These are phyloP conservation scores for Lycaena phlaeas DNA, from an alignment of 2,888 invertebrate species.

Conservation along the genomic window DNA sequence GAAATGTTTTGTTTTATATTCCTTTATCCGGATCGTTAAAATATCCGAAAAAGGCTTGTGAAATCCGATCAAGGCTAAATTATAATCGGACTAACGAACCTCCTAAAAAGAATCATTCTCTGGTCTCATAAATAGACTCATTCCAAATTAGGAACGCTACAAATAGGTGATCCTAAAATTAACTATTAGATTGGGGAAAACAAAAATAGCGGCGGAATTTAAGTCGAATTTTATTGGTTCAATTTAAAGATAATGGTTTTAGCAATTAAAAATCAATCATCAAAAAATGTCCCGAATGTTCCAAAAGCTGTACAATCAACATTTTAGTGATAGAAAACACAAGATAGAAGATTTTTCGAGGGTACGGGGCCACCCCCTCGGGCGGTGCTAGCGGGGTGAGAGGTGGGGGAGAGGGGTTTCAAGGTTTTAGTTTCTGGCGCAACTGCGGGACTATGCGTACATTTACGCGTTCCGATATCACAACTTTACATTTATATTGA, in stretches of 20 bases:
- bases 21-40: too few species aligned
- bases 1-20: too few species aligned
- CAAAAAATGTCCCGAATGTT: not conserved
- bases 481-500: not conserved
- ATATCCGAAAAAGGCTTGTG: too few species aligned
- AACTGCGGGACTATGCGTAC: constrained; percentile 64
- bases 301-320: not conserved
- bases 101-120: too few species aligned
- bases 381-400: constrained; percentile 18
- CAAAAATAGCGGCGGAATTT: too few species aligned
- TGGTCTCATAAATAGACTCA: too few species aligned
- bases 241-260: not conserved
- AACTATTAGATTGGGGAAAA: too few species aligned
- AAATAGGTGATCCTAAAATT: too few species aligned
- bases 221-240: too few species aligned
- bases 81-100: too few species aligned
- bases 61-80: too few species aligned
- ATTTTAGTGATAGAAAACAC: constrained; percentile 7
- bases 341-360: constrained; percentile 31
- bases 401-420: constrained; percentile 33
- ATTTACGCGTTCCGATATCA: constrained; percentile 30
- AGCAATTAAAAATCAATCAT: constrained; percentile 5
- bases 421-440: constrained; percentile 40
- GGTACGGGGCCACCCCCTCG: constrained; percentile 21
- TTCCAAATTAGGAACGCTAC: too few species aligned